These are phyloP conservation scores for Podiceps cristatus DNA, from an alignment of 2,113 vertebrate genomes.

Conservation along the genomic window DNA sequence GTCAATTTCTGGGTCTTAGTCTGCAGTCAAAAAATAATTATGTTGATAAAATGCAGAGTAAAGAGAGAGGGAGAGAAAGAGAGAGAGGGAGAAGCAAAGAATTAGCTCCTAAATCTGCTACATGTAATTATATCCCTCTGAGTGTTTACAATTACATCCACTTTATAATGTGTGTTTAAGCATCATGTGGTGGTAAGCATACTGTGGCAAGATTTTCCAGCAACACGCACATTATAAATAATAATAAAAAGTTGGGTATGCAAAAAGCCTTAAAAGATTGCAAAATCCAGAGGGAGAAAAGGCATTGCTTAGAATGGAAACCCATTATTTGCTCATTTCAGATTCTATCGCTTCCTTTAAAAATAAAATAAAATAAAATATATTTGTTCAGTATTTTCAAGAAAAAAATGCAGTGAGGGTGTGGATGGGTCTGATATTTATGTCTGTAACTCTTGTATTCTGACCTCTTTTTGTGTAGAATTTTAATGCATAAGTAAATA, in stretches of 20 bases:
- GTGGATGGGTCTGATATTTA: conserved; percentile 53
- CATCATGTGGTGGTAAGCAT: conserved; percentile 75
- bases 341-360: conserved; percentile 65
- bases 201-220: conserved; percentile 74
- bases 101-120: conserved; percentile 85
- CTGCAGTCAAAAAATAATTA: conserved; percentile 83
- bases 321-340: conserved; percentile 75
- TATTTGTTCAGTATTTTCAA: conserved; percentile 30
- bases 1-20: conserved; percentile 81
- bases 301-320: conserved; percentile 62
- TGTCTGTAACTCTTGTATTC: conserved; percentile 39
- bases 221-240: conserved; percentile 67
- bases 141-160: conserved; percentile 84
- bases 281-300: conserved; percentile 62
- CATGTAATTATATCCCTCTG: conserved; percentile 85
- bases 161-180: conserved; percentile 84
- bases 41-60: conserved; percentile 81
- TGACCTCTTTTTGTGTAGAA: conserved; percentile 71
- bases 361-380: conserved; percentile 63
- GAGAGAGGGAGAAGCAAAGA: conserved; percentile 73
- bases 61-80: conserved; percentile 52
- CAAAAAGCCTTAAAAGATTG: conserved; percentile 69
- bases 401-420: neutral
- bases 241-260: conserved; percentile 73
- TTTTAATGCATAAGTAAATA: conserved; percentile 79